Evolutionary conservation across 2,113 vertebrate species (phyloP).

Genomic region (Mixornis gularis): DNA sequence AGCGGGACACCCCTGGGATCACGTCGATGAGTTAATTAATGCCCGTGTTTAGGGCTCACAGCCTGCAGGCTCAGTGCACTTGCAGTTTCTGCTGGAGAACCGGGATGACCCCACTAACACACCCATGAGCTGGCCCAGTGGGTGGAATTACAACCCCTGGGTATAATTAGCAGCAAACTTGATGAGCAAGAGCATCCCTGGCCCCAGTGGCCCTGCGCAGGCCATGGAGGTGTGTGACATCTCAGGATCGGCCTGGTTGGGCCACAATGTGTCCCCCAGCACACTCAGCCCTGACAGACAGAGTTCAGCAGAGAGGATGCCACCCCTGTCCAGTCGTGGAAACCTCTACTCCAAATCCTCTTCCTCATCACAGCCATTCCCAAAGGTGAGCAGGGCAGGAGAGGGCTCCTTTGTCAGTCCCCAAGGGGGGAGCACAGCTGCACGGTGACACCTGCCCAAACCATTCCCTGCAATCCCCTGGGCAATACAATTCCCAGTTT

Average conservation of each 20-base stretch:
- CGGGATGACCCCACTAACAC: accelerated
- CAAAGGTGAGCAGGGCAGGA: neutral
- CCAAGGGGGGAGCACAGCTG: neutral
- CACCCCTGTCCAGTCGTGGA: neutral
- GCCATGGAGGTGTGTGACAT: accelerated
- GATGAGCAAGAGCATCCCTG: neutral
- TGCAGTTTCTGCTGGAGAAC: neutral
- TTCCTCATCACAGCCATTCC: neutral
- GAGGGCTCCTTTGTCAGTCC: neutral
- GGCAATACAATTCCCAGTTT: neutral
- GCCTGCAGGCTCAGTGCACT: neutral
- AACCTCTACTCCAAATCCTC: neutral
- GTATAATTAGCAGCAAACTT: neutral
- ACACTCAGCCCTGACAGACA: accelerated
- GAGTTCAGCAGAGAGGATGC: neutral
- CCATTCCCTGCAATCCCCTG: neutral
- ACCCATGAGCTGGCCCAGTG: accelerated
- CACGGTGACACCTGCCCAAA: neutral
- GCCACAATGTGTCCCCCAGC: neutral
- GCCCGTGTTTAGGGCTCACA: neutral
- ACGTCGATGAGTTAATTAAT: accelerated
- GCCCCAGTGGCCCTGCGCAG: neutral
- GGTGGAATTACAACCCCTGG: neutral
- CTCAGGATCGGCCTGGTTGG: neutral
- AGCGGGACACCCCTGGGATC: neutral